Base-by-base conservation (phyloP, 2,113 vertebrate genomes). In the Oncorhynchus kisutch region DNA sequence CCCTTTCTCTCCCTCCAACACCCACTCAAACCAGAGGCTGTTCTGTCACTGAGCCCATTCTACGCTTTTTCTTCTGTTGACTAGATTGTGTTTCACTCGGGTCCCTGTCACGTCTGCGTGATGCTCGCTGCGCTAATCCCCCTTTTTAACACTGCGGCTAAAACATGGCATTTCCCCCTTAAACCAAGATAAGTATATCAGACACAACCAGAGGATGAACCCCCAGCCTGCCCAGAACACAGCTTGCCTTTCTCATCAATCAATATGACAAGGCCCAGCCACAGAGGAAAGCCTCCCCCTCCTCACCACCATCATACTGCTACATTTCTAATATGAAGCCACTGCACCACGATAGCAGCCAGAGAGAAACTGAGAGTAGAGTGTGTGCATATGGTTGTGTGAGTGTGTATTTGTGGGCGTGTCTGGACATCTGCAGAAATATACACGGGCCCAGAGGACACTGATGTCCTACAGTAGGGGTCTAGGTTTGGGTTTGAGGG, bases 171-270 rank as follows among this genome's bases (percentile, higher is more conserved):
- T 78, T 72, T 71, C 88, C 85, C 82, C 81, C 59, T 86, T 86
- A 87, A 88, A 90, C 84, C 86, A 59, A 81, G 84, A 90, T 88
- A 91, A 89, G 84, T 85, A 86, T 86, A 91, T 91, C 87, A 89
- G 29, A 82, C 65, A 45, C 74, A 89, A 88, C 85, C 89, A 86
- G 84, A 90, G 85, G 88, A 88, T 82, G 86, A 83, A 87, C 86
- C 77, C 82, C 82, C 73, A 77, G 80, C 81, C 89, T 85, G 89
- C 74, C 89, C 90, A 88, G 81, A 87, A 85, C 90, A 90, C 90
- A 85, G 87, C 85, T 78, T 83, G 79, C 80, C 84, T 89, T 84
- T 82, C 84, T 90, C 88, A 93, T 93, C 88, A 89, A 92, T 92
- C 93, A 93, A 78, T 87, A 80, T 91, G 88, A 91, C 91, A 92